Base-by-base conservation (phyloP, 1,140 invertebrate genomes). In the Macrostomum lignano region DNA sequence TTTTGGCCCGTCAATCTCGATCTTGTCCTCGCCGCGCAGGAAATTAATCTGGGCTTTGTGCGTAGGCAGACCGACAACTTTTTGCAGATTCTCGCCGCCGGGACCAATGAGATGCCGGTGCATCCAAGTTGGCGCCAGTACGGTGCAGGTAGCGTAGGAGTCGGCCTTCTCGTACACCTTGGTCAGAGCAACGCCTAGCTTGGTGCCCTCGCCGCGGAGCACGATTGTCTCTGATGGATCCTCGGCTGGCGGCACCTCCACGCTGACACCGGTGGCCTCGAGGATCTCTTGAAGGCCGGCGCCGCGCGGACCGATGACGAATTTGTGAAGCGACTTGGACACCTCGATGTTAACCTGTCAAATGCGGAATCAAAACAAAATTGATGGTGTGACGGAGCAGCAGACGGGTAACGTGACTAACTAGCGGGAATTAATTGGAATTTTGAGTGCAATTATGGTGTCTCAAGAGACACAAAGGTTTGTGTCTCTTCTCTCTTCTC, bases 81-180 rank as follows among this genome's bases (percentile, higher is more conserved):
- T 71, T 41, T 72, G 73, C 45, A 28, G 19, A 28, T 74, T 84
- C 14, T 69, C 69, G 41, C 84, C 82, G 55, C 88, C 86, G 35
- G 72, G 72, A 17, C 86, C 84, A 52, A 94, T 88, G 29, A 98
- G 78, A 46, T 84, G 84, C 46, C 79, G 81, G 53, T 94, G 82
- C 40, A 88, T 72, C 88, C 88, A 96, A 29, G 74, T 67, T 0
- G 81, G 78, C 21, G 78, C 79, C 42, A 71, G 65, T 15, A 98
- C 70, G 41, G 70, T 70, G 17, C 68, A 68, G n/a, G 73, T 71
- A 44, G 73, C 68, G 23, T 84, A 72, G 43, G 78, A 86, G 53
- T 86, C 91, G 1, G 86, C 78, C 52, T 84, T 84, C 41, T 75
- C 71, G 48, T 78, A 84, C 24, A 88, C 77, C 46, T 73, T 71